Base-by-base conservation (phyloP, 2,113 vertebrate species). In the Caloenas nicobarica region DNA sequence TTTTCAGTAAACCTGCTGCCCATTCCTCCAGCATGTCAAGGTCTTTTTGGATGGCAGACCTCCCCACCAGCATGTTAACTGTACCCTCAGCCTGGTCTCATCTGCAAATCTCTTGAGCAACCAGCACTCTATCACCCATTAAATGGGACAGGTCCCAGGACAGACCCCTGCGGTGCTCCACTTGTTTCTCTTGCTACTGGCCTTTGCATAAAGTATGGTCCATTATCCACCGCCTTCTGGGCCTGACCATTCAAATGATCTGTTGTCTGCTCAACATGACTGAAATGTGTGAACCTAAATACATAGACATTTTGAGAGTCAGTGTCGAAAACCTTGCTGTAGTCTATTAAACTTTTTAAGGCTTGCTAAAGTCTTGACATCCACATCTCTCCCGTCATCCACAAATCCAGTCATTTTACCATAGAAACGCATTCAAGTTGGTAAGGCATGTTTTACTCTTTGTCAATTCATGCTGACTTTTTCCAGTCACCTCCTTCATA, bases 201-300 rank as follows among this genome's bases (percentile, higher is more conserved):
- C 25, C 28, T 74, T 82, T 54, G n/a, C 11, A n/a, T 44, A 86
- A 6, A 71, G n/a, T 21, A 74, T 3, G 29, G 69, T 72, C 38
- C 50, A 58, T 38, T 78, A 88, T 53, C 18, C 50, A 57, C 51
- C 34, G 65, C 29, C 71, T 36, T 92, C 70, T 89, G n/a, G 69
- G 13, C 40, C 61, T 50, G 65, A 50, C 22, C 70, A 58, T 57
- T 56, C 34, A 60, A 51, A 46, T 28, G 29, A 48, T 50, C 26
- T 0, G 7, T n/a, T 69, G 12, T 24, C 53, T 0, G 0, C 33
- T 81, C 69, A 77, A 69, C 40, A 24, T 28, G 31, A 58, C 36
- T 58, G 79, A 71, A 85, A 82, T 0, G 1, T 3, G 4, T 33
- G 42, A 71, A 64, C n/a, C 28, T 18, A 2, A 24, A 8, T 62